Base-by-base conservation (phyloP, 1,140 invertebrate genomes). In the Zeugodacus cucurbitae region DNA sequence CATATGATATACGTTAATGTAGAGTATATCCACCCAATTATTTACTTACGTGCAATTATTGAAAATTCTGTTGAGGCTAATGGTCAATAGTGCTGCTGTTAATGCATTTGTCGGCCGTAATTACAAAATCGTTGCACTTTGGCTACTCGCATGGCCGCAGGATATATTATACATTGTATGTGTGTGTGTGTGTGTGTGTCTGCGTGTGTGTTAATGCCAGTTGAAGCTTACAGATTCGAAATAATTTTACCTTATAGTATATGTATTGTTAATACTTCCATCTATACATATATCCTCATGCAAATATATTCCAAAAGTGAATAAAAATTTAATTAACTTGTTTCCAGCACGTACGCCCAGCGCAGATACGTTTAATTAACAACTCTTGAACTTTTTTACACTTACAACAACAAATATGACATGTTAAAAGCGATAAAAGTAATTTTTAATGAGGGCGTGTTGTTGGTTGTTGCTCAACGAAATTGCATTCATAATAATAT, bases 301-400 rank as follows among this genome's bases (percentile, higher is more conserved):
- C 22, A 59, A 14, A 59, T 59, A 59, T 59, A 20, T 64, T 29
- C 34, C 32, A 70, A 22, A 14, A 6, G 67, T 14, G 34, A 11
- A 37, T 74, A 74, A 74, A 32, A 22, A 7, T 74, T 41, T 74
- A 74, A 74, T 74, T 74, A 74, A 74, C 20, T 74, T n/a, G 67
- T 22, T 37, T 74, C 41, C 34, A n/a, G 17, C 34, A 22, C 22
- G 32, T 20, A 8, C 67, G 17, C 29, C 14, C 48, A 10, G 14
- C 22, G 32, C 34, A 74, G 67, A 74, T 41, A 41, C 20, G 34
- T 74, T 74, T 74, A 74, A 74, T 74, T 74, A 74, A 74, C 67
- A 34, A 20, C 67, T 41, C 34, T 74, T 74, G 22, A 41, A 74
- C 34, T 54, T 54, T 17, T 14, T 41, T 41, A 41, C 37, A 20